Percentiles rank a stretch among this genome's conserved stretches.
Evolutionary conservation across 1,140 invertebrate genomes (phyloP).

Genomic region (Pararge aegeria): DNA sequence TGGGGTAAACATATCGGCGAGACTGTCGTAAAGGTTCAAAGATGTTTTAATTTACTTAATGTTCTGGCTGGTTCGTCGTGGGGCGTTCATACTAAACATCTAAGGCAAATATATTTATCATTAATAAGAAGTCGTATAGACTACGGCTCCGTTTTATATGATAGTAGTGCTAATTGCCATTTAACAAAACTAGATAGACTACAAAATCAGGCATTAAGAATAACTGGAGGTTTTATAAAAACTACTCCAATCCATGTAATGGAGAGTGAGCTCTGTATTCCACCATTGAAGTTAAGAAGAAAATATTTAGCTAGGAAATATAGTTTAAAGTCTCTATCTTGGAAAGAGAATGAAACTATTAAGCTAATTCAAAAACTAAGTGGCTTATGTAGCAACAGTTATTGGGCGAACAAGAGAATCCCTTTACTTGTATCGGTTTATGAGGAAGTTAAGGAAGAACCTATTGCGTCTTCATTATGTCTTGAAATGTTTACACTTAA

Average conservation of each 20-base stretch:
- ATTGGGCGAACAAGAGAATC: neutral
- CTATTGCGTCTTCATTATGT: neutral
- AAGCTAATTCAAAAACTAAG: neutral
- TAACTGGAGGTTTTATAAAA: conserved; percentile 28
- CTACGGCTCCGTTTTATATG: conserved; percentile 24
- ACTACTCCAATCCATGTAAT: conserved; percentile 23
- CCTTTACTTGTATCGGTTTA: neutral
- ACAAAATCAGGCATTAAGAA: conserved; percentile 16
- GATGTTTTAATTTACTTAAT: conserved; percentile 22
- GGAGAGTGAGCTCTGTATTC: too few species aligned
- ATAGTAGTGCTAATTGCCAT: conserved; percentile 10
- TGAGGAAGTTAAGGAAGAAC: too few species aligned
- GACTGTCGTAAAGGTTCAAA: conserved; percentile 7
- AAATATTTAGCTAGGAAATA: conserved; percentile 19
- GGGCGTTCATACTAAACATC: conserved; percentile 33
- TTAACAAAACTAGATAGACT: conserved; percentile 19
- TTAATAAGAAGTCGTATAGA: conserved; percentile 29
- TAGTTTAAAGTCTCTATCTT: conserved; percentile 13
- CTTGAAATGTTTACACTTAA: conserved; percentile 6
- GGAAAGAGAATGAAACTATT: too few species aligned
- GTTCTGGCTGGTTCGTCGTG: conserved; percentile 23
- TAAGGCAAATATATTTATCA: conserved; percentile 30
- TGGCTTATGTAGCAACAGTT: neutral
- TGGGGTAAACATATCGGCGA: conserved; percentile 34
- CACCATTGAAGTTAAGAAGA: conserved; percentile 3